phyloP scores from a whole-genome alignment of 1,140 invertebrate genomes.

The Ditylenchus dipsaci region DNA sequence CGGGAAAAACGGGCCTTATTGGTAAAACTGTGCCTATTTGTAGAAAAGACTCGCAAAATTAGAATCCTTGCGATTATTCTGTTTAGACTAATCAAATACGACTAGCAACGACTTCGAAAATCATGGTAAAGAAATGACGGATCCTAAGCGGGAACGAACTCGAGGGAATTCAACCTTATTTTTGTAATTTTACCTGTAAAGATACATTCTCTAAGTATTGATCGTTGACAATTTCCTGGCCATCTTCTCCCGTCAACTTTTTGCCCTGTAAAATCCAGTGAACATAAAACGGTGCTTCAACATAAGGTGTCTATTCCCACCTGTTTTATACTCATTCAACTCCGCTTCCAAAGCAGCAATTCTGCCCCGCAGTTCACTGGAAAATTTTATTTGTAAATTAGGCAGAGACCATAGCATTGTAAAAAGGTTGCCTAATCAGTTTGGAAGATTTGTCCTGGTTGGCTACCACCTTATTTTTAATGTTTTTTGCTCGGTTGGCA shows the following conservation, averaged over 20 bases:
- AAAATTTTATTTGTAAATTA: background rate
- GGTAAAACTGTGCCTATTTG: no score
- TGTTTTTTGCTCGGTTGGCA: conserved; percentile 82
- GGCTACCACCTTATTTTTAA: conserved; percentile 76
- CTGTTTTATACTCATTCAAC: conserved; percentile 8
- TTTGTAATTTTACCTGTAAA: conserved; percentile 63
- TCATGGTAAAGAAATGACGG: no score
- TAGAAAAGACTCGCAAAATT: no score
- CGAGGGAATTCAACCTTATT: no score
- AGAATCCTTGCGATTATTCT: no score
- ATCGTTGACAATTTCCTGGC: conserved; percentile 75
- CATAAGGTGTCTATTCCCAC: no score
- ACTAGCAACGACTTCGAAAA: no score
- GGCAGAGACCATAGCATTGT: background rate
- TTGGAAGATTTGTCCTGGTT: conserved; percentile 61
- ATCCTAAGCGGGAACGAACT: no score
- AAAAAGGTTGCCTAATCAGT: conserved; percentile 3
- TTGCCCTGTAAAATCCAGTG: conserved; percentile 19
- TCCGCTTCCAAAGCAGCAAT: conserved; percentile 16
- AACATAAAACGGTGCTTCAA: no score
- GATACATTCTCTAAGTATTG: conserved; percentile 93
- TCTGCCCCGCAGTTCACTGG: conserved; percentile 11
- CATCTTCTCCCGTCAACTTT: conserved; percentile 66
- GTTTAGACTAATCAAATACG: no score
- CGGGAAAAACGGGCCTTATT: no score